Conservation (phyloP, 2,888 invertebrate species). For the Idaea straminata region DNA sequence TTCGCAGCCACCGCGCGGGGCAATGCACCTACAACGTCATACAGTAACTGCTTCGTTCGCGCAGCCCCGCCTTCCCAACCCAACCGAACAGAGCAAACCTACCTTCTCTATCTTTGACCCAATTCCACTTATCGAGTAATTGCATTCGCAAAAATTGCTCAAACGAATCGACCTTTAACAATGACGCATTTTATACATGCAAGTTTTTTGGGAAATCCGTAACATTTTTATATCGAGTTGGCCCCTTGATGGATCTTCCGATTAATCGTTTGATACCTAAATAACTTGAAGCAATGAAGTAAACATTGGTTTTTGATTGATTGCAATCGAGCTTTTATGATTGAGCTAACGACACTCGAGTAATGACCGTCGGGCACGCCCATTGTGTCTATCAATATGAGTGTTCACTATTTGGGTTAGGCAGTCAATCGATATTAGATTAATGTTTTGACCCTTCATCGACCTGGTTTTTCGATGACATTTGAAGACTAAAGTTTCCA, state of each 20-base stretch:
- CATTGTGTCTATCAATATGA: slow-evolving; percentile 22
- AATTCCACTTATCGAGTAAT: slow-evolving; percentile 34
- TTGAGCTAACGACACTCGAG: slow-evolving; percentile 23
- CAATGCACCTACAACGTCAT: slow-evolving; percentile 54
- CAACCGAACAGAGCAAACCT: slow-evolving; percentile 23
- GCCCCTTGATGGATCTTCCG: background rate
- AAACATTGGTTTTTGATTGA: slow-evolving; percentile 6
- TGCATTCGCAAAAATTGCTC: slow-evolving; percentile 30
- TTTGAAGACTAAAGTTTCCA: background rate
- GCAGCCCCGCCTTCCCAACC: slow-evolving; percentile 23
- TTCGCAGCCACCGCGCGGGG: slow-evolving; percentile 40
- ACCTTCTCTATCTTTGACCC: slow-evolving; percentile 42
- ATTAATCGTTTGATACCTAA: slow-evolving; percentile 2
- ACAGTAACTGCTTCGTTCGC: slow-evolving; percentile 28
- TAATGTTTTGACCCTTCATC: slow-evolving; percentile 18
- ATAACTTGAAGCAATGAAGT: background rate
- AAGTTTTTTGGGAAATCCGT: background rate
- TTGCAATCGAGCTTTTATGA: slow-evolving; percentile 15
- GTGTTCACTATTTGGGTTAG: slow-evolving; percentile 26
- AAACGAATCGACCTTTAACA: background rate
- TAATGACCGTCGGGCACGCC: slow-evolving; percentile 26
- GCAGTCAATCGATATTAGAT: slow-evolving; percentile 24
- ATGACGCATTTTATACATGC: background rate
- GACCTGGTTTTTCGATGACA: slow-evolving; percentile 14
- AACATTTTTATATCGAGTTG: background rate